Conservation (phyloP, 1,140 invertebrate species). For the Frieseomelitta varia region DNA sequence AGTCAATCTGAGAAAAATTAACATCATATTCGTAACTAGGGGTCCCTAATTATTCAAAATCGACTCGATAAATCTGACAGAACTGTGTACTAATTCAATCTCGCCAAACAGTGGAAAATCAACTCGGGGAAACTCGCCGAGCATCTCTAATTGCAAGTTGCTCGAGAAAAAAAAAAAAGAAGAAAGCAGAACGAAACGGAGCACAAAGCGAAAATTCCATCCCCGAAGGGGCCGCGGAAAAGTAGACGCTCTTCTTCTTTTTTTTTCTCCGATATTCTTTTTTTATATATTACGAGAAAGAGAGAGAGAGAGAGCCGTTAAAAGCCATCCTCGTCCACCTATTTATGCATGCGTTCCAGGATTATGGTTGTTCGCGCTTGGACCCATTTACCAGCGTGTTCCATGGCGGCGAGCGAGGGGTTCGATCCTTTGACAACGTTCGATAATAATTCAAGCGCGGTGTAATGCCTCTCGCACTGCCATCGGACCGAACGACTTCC, state of each 20-base stretch:
- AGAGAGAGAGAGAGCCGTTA: conserved; percentile 16
- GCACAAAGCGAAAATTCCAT: conserved; percentile 1
- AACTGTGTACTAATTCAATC: too few relatives aligned
- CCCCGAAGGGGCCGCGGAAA: neutral
- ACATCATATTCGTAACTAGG: too few relatives aligned
- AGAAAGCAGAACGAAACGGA: neutral
- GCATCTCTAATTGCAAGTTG: too few relatives aligned
- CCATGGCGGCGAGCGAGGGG: neutral
- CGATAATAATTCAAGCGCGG: conserved; percentile 37
- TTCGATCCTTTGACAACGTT: conserved; percentile 30
- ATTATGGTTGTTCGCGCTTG: conserved; percentile 21
- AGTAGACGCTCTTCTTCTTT: neutral
- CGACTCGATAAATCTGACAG: too few relatives aligned
- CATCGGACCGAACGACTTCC: conserved; percentile 4
- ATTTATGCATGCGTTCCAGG: conserved; percentile 38
- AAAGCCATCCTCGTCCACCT: conserved; percentile 25
- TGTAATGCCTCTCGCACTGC: conserved; percentile 3
- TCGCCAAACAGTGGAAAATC: too few relatives aligned
- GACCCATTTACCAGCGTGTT: conserved; percentile 26
- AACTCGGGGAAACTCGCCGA: too few relatives aligned
- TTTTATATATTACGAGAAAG: conserved; percentile 9
- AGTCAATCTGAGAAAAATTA: too few relatives aligned
- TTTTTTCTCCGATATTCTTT: conserved; percentile 22
- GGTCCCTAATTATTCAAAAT: too few relatives aligned
- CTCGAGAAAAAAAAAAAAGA: neutral